Evolutionary conservation across 1,140 invertebrate species (phyloP).

Genomic region (Micrasema longulum): DNA sequence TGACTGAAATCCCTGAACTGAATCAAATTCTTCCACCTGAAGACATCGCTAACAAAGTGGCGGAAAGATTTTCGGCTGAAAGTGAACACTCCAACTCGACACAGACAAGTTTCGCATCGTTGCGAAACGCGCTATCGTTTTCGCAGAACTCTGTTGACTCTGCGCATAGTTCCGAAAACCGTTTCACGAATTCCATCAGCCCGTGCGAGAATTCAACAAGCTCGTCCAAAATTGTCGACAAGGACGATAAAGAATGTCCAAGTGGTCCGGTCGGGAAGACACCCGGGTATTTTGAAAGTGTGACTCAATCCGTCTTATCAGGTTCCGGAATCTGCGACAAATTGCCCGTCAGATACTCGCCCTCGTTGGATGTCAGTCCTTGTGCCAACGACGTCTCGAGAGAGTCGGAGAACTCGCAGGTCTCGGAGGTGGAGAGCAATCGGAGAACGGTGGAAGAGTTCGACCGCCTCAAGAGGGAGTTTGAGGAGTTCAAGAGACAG

Average conservation of each 20-base stretch:
- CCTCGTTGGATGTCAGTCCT: too few species aligned
- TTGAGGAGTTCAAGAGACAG: constrained; percentile 31
- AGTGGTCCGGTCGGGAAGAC: background rate
- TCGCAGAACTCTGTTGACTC: constrained; percentile 11
- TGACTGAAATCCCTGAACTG: too few species aligned
- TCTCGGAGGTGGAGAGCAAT: constrained; percentile 8
- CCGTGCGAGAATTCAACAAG: constrained; percentile 5
- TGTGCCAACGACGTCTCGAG: background rate
- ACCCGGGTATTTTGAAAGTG: constrained; percentile 13
- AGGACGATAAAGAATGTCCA: background rate
- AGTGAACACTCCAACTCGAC: constrained; percentile 25
- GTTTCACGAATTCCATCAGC: constrained; percentile 6
- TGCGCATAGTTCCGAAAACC: constrained; percentile 6
- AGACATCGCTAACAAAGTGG: background rate
- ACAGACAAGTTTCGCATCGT: constrained; percentile 8
- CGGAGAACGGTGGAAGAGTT: constrained; percentile 19
- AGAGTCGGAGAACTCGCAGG: background rate
- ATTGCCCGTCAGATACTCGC: too few species aligned
- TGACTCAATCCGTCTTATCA: background rate
- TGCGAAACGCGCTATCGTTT: constrained; percentile 21
- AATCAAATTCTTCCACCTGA: background rate
- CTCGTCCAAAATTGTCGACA: constrained; percentile 2
- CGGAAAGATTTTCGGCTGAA: constrained; percentile 15
- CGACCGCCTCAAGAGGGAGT: constrained; percentile 27
- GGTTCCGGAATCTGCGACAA: background rate